phyloP scores from a whole-genome alignment of 2,113 vertebrate species.

The Vanacampus margaritifer region DNA sequence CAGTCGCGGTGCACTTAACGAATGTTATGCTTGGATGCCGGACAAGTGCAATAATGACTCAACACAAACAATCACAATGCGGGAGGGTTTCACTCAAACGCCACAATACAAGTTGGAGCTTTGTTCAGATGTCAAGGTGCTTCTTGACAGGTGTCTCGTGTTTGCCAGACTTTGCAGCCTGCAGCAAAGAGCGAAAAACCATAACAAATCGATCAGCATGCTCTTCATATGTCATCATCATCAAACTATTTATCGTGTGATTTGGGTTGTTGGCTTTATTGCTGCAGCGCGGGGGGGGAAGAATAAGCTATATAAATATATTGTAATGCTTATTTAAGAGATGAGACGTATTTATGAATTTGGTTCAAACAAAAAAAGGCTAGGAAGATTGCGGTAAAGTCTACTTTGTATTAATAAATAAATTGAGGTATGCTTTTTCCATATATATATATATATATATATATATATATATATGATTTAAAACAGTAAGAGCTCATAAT shows the following conservation, averaged over 20 bases:
- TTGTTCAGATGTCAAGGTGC: slow-evolving; percentile 12
- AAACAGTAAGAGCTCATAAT: too few species aligned
- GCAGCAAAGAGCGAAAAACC: background rate
- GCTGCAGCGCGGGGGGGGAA: background rate
- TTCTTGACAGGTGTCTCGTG: slow-evolving; percentile 27
- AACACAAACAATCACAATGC: slow-evolving; percentile 53
- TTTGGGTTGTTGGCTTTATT: background rate
- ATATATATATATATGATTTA: too few species aligned
- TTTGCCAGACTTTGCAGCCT: background rate
- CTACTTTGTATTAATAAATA: too few species aligned
- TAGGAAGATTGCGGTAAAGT: background rate
- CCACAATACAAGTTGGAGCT: background rate
- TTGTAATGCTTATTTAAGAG: too few species aligned
- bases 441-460: too few species aligned
- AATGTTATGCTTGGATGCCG: slow-evolving; percentile 67
- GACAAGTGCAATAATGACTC: slow-evolving; percentile 61
- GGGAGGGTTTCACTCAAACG: slow-evolving; percentile 28
- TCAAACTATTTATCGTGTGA: background rate
- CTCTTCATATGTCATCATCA: background rate
- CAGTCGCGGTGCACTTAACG: slow-evolving; percentile 49
- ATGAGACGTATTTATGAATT: background rate
- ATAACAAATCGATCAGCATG: background rate
- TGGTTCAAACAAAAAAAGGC: background rate
- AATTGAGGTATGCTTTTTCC: too few species aligned
- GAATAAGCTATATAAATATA: background rate